Conservation (phyloP, 2,888 invertebrate genomes). For the Elmis aenea region DNA sequence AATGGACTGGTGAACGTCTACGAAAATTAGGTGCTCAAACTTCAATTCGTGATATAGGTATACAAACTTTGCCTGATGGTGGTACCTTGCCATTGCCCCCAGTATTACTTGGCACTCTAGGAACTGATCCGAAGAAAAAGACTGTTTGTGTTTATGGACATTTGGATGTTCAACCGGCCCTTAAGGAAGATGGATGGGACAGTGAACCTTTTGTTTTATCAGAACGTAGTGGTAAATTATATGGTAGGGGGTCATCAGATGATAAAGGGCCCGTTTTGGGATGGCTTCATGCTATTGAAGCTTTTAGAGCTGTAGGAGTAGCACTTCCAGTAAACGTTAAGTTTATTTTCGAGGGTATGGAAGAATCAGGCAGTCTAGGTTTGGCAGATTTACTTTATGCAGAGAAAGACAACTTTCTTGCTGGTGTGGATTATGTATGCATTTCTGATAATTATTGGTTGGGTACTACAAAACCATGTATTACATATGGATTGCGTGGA, state of each 20-base stretch:
- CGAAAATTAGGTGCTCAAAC: conserved; percentile 66
- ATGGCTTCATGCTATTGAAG: conserved; percentile 93
- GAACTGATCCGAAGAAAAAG: conserved; percentile 79
- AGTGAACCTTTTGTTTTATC: conserved; percentile 89
- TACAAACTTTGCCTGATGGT: conserved; percentile 67
- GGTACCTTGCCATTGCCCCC: conserved; percentile 75
- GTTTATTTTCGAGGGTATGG: conserved; percentile 98
- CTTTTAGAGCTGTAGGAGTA: conserved; percentile 63
- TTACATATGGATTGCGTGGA: conserved; percentile 94
- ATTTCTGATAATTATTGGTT: conserved; percentile 99
- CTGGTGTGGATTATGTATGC: conserved; percentile 87
- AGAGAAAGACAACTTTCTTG: conserved; percentile 72
- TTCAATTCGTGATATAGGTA: conserved; percentile 72
- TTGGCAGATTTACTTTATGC: conserved; percentile 75
- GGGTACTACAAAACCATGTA: conserved; percentile 92
- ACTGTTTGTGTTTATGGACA: conserved; percentile 96
- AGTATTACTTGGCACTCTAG: conserved; percentile 73
- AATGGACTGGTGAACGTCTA: conserved; percentile 71
- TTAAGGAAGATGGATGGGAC: conserved; percentile 90
- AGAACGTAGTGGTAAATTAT: conserved; percentile 84
- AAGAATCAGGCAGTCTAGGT: conserved; percentile 96
- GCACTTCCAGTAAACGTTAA: conserved; percentile 69
- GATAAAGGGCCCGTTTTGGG: conserved; percentile 90
- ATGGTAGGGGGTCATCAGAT: conserved; percentile 82
- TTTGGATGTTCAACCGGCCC: conserved; percentile 96